Percentiles rank a stretch among this genome's conserved stretches.
phyloP scores from a whole-genome alignment of 2,113 vertebrate species.

The Heterocephalus glaber region DNA sequence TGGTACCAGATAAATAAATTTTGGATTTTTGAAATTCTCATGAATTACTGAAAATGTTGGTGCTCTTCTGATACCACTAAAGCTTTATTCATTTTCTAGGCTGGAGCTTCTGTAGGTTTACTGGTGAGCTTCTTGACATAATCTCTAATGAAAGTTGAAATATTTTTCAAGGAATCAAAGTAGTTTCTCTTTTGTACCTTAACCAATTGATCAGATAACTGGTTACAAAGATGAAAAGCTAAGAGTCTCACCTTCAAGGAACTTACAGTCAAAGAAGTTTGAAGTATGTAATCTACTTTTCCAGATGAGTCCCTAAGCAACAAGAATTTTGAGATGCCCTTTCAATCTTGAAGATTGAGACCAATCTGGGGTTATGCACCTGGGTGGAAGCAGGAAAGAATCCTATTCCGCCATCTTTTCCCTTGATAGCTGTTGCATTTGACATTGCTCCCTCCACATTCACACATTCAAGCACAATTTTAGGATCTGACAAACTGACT shows the following conservation, averaged over 20 bases:
- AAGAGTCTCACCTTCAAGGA: neutral
- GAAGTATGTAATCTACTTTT: neutral
- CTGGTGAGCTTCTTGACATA: slow-evolving; percentile 29
- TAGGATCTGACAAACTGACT: slow-evolving; percentile 29
- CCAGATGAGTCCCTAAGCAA: neutral
- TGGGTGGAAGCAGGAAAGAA: neutral
- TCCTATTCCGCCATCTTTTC: neutral
- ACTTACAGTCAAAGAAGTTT: neutral
- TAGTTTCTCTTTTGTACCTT: slow-evolving; percentile 32
- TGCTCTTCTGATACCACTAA: slow-evolving; percentile 17
- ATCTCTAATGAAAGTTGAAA: neutral
- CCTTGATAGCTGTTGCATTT: neutral
- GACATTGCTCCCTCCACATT: neutral
- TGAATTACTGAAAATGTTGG: slow-evolving; percentile 3
- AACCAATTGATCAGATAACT: slow-evolving; percentile 20
- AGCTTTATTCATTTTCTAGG: neutral
- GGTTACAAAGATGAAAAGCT: neutral
- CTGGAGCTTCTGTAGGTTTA: neutral
- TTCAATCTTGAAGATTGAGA: neutral
- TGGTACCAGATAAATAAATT: neutral
- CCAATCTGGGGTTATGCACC: neutral
- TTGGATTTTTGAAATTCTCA: neutral
- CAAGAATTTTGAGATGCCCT: neutral
- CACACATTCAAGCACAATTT: slow-evolving; percentile 44
- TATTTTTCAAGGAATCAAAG: slow-evolving; percentile 24